Evolutionary conservation across 2,797 vertebrate species (phyloP).

Genomic region (Hozukius guyotensis): DNA sequence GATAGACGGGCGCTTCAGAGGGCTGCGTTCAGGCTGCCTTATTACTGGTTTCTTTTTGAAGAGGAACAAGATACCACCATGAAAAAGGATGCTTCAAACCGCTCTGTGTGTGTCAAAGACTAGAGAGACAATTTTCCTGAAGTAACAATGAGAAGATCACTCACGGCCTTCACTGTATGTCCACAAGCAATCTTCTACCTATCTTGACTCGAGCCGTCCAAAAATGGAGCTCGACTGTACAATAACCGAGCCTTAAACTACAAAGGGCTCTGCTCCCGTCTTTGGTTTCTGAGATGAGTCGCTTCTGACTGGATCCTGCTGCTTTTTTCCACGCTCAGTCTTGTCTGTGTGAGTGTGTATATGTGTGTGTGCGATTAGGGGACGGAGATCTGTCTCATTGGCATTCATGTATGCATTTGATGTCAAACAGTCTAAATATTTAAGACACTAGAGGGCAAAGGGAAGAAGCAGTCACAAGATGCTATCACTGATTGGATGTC

Average conservation of each 20-base stretch:
- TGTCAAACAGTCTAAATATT: conserved; percentile 82
- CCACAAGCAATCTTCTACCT: conserved; percentile 32
- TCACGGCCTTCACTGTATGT: not conserved
- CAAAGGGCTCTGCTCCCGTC: conserved; percentile 8
- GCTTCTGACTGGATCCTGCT: conserved; percentile 38
- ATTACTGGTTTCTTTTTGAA: conserved; percentile 51
- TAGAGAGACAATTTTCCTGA: conserved; percentile 42
- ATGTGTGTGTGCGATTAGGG: conserved; percentile 23
- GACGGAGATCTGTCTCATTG: conserved; percentile 67
- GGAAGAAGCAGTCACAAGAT: conserved; percentile 55
- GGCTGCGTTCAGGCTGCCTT: conserved; percentile 17
- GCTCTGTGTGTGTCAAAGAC: conserved; percentile 22
- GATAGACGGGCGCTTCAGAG: conserved; percentile 21
- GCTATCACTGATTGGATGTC: conserved; percentile 72
- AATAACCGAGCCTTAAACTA: conserved; percentile 24
- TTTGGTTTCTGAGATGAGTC: conserved; percentile 41
- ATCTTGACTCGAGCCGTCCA: conserved; percentile 25
- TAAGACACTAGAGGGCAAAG: conserved; percentile 74
- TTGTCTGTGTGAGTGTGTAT: conserved; percentile 6
- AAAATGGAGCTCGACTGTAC: conserved; percentile 42
- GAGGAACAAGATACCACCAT: conserved; percentile 21
- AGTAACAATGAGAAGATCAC: conserved; percentile 51
- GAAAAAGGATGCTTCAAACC: conserved; percentile 30
- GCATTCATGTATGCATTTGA: conserved; percentile 81
- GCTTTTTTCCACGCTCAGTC: not conserved